Evolutionary conservation across 1,140 invertebrate species (phyloP).

Genomic region (Leguminivora glycinivorella): DNA sequence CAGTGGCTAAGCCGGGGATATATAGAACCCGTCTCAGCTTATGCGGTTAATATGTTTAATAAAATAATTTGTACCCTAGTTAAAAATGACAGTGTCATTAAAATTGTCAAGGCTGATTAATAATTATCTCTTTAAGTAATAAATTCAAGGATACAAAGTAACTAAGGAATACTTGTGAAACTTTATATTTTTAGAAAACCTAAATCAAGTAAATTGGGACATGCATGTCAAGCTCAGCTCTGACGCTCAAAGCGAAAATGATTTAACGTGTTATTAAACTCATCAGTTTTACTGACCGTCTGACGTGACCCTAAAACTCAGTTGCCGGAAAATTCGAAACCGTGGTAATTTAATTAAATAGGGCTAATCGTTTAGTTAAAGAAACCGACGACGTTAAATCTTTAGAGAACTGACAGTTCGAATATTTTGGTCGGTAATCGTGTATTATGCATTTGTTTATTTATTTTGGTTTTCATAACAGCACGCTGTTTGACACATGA

Average conservation of each 20-base stretch:
- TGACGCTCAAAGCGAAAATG: slow-evolving; percentile 10
- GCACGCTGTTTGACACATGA: too few relatives aligned
- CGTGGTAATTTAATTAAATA: neutral
- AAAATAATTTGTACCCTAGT: too few relatives aligned
- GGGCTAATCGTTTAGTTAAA: neutral
- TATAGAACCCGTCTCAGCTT: too few relatives aligned
- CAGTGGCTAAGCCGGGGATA: too few relatives aligned
- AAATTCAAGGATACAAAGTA: neutral
- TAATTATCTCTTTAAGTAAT: too few relatives aligned
- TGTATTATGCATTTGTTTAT: neutral
- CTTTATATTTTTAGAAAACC: slow-evolving; percentile 47
- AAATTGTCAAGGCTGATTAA: too few relatives aligned
- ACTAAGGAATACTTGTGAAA: slow-evolving; percentile 11
- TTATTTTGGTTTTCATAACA: neutral
- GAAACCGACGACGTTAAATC: too few relatives aligned
- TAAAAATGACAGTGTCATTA: too few relatives aligned
- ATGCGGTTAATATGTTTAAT: too few relatives aligned
- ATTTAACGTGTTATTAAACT: slow-evolving; percentile 15
- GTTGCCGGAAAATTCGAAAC: slow-evolving; percentile 6
- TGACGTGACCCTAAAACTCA: neutral
- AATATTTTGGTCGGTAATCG: neutral
- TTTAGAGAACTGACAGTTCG: too few relatives aligned
- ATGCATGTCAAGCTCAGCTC: slow-evolving; percentile 30
- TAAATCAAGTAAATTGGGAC: slow-evolving; percentile 61
- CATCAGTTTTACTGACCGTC: neutral